phyloP scores from a whole-genome alignment of 2,888 invertebrate genomes.

The Phrixothrix hirtus region DNA sequence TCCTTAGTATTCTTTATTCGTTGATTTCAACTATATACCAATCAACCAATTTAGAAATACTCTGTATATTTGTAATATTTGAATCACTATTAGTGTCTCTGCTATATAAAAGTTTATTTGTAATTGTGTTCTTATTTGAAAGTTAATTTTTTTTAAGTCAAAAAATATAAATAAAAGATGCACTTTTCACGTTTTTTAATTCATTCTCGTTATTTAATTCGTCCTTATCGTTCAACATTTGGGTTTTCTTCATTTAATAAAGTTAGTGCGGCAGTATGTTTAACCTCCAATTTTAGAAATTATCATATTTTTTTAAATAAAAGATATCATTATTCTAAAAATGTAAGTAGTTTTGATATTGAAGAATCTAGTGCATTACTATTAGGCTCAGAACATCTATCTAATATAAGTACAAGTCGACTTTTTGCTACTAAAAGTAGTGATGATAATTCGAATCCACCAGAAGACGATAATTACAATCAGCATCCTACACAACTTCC shows the following conservation, averaged over 20 bases:
- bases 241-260: slow-evolving; percentile 6
- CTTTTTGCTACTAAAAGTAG: slow-evolving; percentile 17
- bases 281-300: slow-evolving; percentile 34
- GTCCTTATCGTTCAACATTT: slow-evolving; percentile 6
- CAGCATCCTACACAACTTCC: slow-evolving; percentile 63
- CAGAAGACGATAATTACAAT: slow-evolving; percentile 54
- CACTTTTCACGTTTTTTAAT: slow-evolving; percentile 11
- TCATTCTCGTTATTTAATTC: slow-evolving; percentile 14
- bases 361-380: background rate
- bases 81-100: too few relatives aligned
- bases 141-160: too few relatives aligned
- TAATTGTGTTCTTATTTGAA: too few relatives aligned
- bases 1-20: too few relatives aligned
- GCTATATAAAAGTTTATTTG: too few relatives aligned
- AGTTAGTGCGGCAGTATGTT: slow-evolving; percentile 2
- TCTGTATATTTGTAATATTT: too few relatives aligned
- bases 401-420: background rate
- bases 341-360: background rate
- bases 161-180: too few relatives aligned
- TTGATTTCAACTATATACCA: too few relatives aligned
- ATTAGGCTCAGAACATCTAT: background rate
- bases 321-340: background rate
- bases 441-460: slow-evolving; percentile 33
- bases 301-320: slow-evolving; percentile 6
- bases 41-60: too few relatives aligned